Evolutionary conservation across 1,140 invertebrate genomes (phyloP), one percentile per base, ranked within the genome.

Genomic region (Cotesia chilonis): DNA sequence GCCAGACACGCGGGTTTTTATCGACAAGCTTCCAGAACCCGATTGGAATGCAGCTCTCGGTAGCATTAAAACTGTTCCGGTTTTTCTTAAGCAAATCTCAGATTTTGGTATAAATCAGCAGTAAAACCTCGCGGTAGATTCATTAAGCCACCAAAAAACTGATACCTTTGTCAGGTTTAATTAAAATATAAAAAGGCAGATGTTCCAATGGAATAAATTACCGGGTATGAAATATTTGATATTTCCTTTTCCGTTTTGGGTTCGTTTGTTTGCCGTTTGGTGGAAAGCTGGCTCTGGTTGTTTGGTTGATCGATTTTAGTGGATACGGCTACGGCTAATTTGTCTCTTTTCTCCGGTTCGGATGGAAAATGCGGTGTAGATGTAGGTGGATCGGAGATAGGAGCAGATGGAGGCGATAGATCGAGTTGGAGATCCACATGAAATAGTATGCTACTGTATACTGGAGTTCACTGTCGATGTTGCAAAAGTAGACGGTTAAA

Each of bases 1-100:
- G 71, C 68, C 28, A 63, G 60, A 70, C 57, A 75, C 36, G 71
- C 69, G 10, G 55, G 37, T 37, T 17, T n/a, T 52, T 64, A 4
- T 67, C 66, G 14, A 36, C 54, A 55, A 61, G 51, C 17, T 64
- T 64, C 17, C 52, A 70, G 36, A 51, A 73, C 55, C 61, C 57
- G 67, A 54, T 51, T 38, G 67, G 52, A 59, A 73, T 65, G 67
- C 52, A 35, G 37, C 57, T 68, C 10, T 47, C 41, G 41, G 5
- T 47, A 47, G 1, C 41, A 47, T 47, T 47, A 6, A 47, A 47
- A 47, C 41, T 6, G 41, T 47, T 47, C 41, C 5, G 6, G 41
- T 47, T 47, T 47, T 47, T 47, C 41, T 47, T 47, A 47, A 6
- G 10, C 41, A 47, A 47, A 47, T 47, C 41, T 47, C 41, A 5